Percentiles rank a stretch among this genome's conserved stretches.
Conservation (phyloP, 1,140 invertebrate species). For the Sesamia nonagrioides region DNA sequence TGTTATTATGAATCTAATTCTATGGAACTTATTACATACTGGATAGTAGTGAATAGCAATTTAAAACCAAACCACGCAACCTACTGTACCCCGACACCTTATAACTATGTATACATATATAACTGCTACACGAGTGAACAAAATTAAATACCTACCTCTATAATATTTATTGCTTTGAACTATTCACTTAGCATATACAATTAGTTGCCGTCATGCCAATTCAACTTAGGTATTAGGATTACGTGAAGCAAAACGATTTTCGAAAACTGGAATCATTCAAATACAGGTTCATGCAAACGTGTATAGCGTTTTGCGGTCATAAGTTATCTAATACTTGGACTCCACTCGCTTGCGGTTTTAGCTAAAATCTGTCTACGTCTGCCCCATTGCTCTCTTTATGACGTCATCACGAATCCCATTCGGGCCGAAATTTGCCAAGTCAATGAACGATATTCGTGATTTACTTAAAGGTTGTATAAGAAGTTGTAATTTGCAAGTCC, state of each 20-base stretch:
- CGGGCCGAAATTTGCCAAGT: background rate
- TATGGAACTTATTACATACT: background rate
- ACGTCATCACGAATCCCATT: background rate
- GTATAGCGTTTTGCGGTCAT: slow-evolving; percentile 26
- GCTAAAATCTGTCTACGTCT: slow-evolving; percentile 4
- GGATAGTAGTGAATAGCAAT: background rate
- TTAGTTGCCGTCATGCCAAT: background rate
- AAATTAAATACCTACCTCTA: background rate
- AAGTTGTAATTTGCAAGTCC: background rate
- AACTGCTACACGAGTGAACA: background rate
- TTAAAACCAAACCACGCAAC: slow-evolving; percentile 11
- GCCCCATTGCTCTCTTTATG: background rate
- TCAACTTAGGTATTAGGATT: slow-evolving; percentile 12
- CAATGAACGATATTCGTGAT: slow-evolving; percentile 15
- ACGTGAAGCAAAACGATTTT: slow-evolving; percentile 14
- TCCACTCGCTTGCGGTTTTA: slow-evolving; percentile 8
- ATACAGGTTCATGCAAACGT: slow-evolving; percentile 23
- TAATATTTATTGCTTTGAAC: background rate
- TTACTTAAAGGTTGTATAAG: slow-evolving; percentile 3
- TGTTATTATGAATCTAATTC: background rate
- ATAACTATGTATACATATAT: slow-evolving; percentile 1
- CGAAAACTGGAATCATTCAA: slow-evolving; percentile 8
- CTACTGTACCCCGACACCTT: background rate
- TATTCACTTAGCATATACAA: background rate
- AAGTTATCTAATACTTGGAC: slow-evolving; percentile 18